Evolutionary conservation across 2,113 vertebrate species (phyloP), one percentile per base, ranked within the genome.

Genomic region (Heliornis fulica): DNA sequence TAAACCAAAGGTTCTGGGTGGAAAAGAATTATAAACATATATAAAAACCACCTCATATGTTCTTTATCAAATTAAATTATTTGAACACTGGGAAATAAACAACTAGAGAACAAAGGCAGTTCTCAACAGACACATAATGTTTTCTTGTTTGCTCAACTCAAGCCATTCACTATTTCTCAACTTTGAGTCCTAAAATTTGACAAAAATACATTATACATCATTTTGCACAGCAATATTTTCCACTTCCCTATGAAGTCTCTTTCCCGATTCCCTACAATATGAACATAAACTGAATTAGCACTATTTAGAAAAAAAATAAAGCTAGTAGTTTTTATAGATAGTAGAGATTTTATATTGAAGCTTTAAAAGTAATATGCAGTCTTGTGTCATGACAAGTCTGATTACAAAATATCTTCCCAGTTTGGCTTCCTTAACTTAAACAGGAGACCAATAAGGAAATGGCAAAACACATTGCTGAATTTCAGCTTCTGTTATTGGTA

Each of bases 361-460:
- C 38, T 86, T 76, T 93, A 41, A 69, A 87, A 56, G 3, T 38
- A 76, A 56, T 15, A 8, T 11, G 15, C 28, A 48, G 16, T 12
- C 12, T n/a, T 48, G 13, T 3, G 36, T 59, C 11, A 43, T 11
- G 3, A 6, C 0, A 1, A 29, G 23, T 45, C 11, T 50, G 45
- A 48, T 63, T 74, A n/a, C 9, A 78, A 63, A 66, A 77, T 26
- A 6, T 5, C 11, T 88, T 2, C 32, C 7, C 13, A 32, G 5
- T 54, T 45, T 66, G 63, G 8, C 5, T 54, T 78, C 43, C 23
- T 54, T 50, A 63, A 25, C 13, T 71, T 71, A 48, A 83, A 61
- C 17, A 75, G 13, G 7, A n/a, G 5, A 29, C 1, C 5, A 46
- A 63, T 4, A 83, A 64, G 9, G 21, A 59, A 64, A 20, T 25